These are phyloP conservation scores for Scolopax rusticola DNA, from an alignment of 2,797 vertebrate species.

Conservation along the genomic window DNA sequence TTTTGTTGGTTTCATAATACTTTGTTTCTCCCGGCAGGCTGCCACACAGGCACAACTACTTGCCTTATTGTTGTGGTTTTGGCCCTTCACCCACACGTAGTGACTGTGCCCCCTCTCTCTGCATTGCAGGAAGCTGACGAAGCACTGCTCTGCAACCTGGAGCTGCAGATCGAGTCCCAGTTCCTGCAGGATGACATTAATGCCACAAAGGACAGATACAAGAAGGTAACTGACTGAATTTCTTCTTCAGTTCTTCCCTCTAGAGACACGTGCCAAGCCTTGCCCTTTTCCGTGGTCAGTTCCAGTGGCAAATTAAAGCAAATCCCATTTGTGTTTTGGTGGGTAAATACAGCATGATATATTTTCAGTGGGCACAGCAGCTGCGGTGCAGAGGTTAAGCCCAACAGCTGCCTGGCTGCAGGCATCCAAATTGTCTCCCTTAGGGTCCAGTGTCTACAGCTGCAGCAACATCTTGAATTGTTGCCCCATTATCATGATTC, in stretches of 20 bases:
- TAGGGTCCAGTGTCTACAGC: not conserved
- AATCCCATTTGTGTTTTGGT: not conserved
- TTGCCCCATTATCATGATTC: not conserved
- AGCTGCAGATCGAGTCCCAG: slow-evolving; percentile 92
- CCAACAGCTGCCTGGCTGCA: not conserved
- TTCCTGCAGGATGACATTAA: slow-evolving; percentile 95
- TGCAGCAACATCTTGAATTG: not conserved
- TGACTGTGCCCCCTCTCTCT: not conserved
- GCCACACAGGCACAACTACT: accelerated
- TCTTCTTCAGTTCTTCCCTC: not conserved
- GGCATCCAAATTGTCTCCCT: not conserved
- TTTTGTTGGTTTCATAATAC: not conserved
- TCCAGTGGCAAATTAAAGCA: not conserved
- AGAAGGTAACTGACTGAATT: slow-evolving; percentile 84
- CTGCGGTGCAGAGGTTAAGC: not conserved
- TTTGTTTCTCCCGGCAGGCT: not conserved
- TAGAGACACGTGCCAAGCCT: not conserved
- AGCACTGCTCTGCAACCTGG: slow-evolving; percentile 89
- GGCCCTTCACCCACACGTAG: accelerated
- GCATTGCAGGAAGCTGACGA: slow-evolving; percentile 89
- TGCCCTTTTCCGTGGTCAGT: not conserved
- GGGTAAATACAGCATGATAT: not conserved
- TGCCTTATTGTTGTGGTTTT: not conserved
- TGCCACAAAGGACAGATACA: slow-evolving; percentile 92
- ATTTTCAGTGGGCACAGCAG: not conserved